phyloP scores from a whole-genome alignment of 2,888 invertebrate species.

The Cephus sareptanus region DNA sequence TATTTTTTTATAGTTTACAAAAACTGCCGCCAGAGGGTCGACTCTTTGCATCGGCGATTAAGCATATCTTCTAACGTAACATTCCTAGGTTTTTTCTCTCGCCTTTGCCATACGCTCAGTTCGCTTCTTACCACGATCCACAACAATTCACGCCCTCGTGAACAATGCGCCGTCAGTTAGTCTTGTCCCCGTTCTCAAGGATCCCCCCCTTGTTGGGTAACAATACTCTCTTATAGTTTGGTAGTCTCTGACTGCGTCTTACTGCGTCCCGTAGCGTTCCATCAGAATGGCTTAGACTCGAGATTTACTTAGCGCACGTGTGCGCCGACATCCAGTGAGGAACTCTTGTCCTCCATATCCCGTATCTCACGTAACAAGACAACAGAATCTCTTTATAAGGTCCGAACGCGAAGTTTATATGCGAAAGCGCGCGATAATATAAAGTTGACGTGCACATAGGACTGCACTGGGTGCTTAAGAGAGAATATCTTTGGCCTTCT shows the following conservation, averaged over 20 bases:
- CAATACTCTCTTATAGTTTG: not conserved
- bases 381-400: slow-evolving; percentile 57
- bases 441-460: slow-evolving; percentile 12
- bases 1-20: not conserved
- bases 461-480: not conserved
- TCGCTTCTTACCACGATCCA: not conserved
- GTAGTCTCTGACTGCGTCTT: not conserved
- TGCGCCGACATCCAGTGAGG: slow-evolving; percentile 35
- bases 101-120: not conserved
- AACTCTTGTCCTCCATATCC: slow-evolving; percentile 25
- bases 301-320: slow-evolving; percentile 58
- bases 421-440: slow-evolving; percentile 16
- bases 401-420: slow-evolving; percentile 30
- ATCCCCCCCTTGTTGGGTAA: slow-evolving; percentile 11
- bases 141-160: not conserved
- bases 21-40: not conserved
- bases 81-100: not conserved
- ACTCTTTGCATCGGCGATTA: not conserved
- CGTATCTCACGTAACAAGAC: slow-evolving; percentile 56
- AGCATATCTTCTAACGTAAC: not conserved
- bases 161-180: not conserved
- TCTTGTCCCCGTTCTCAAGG: slow-evolving; percentile 35
- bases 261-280: not conserved
- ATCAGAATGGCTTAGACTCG: slow-evolving; percentile 39
- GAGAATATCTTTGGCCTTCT: not conserved